Conservation (phyloP, 2,797 vertebrate genomes). For the Cuniculus paca region DNA sequence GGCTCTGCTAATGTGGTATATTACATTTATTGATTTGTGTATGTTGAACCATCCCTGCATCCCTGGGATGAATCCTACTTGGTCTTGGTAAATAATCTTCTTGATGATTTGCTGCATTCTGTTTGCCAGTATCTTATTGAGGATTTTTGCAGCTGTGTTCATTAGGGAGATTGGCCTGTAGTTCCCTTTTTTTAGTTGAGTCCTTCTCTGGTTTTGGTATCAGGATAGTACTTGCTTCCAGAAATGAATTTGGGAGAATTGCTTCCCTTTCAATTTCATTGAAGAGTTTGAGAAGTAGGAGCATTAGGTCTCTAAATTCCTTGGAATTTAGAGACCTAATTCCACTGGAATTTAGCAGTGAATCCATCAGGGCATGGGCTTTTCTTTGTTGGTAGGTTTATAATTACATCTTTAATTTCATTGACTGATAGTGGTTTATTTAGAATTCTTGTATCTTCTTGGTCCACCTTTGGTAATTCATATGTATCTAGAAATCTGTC, state of each 20-base stretch:
- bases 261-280: background rate
- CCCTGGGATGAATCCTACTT: too few species aligned
- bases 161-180: background rate
- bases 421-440: too few species aligned
- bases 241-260: background rate
- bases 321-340: too few species aligned
- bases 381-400: background rate
- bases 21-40: too few species aligned
- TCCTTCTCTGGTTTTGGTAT: background rate
- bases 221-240: background rate
- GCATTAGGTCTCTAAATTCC: background rate
- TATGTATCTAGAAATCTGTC: too few species aligned
- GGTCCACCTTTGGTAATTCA: too few species aligned
- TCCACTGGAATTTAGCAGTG: background rate
- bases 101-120: background rate
- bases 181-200: background rate
- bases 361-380: background rate
- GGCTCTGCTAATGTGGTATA: too few species aligned
- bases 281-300: background rate
- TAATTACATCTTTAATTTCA: too few species aligned
- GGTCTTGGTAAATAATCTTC: background rate
- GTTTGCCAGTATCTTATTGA: background rate
- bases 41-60: too few species aligned
- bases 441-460: background rate
- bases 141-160: background rate